A percentile compares a stretch with the other conserved stretches of the same genome.
phyloP scores from a whole-genome alignment of 2,797 vertebrate genomes.

The Morus bassanus region DNA sequence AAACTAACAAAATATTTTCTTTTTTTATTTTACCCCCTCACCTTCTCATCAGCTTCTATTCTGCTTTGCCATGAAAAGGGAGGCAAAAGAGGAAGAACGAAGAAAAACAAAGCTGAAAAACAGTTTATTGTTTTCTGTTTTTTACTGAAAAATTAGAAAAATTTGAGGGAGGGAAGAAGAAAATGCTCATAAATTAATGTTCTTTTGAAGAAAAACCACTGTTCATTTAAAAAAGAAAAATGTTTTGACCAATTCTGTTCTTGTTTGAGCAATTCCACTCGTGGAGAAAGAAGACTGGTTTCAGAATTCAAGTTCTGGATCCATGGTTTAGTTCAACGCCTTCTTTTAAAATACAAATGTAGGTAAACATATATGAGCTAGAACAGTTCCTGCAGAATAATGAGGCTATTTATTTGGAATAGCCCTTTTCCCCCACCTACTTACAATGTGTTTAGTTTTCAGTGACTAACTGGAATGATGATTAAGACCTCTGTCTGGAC shows the following conservation, averaged over 20 bases:
- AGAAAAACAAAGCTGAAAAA: not conserved
- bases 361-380: not conserved
- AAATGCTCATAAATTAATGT: conserved; percentile 3
- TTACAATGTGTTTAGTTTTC: conserved; percentile 29
- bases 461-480: conserved; percentile 37
- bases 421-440: not conserved
- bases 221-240: not conserved
- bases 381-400: not conserved
- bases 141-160: conserved; percentile 12
- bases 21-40: not conserved
- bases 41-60: not conserved
- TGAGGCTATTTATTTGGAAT: conserved; percentile 33
- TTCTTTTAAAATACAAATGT: not conserved
- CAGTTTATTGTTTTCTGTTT: not conserved
- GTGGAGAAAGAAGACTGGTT: not conserved
- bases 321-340: not conserved
- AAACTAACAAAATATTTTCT: too few species aligned
- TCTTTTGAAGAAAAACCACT: conserved; percentile 7
- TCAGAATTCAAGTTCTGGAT: conserved; percentile 18
- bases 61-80: not conserved
- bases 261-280: not conserved
- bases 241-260: not conserved
- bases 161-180: not conserved
- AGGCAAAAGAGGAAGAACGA: not conserved
- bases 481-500: conserved; percentile 47